These are phyloP conservation scores for Cacatua alba DNA, from an alignment of 2,113 vertebrate genomes.

Conservation along the genomic window DNA sequence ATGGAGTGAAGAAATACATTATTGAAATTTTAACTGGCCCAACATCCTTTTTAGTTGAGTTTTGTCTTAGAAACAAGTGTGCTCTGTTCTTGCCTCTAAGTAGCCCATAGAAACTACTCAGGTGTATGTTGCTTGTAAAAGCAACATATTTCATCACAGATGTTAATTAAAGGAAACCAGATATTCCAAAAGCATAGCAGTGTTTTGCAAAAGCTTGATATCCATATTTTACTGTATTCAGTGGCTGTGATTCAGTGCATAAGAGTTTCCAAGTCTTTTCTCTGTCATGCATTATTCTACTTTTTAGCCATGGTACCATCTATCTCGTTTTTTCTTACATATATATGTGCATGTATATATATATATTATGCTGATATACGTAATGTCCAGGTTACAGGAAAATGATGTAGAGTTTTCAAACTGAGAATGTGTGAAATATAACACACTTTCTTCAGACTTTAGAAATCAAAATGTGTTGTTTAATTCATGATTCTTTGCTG, in stretches of 20 bases:
- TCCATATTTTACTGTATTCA: background rate
- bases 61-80: background rate
- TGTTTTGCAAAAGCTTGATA: background rate
- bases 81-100: background rate
- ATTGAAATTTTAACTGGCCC: background rate
- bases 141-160: background rate
- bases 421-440: background rate
- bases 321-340: background rate
- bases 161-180: background rate
- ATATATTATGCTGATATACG: background rate
- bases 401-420: background rate
- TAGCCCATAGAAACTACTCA: background rate
- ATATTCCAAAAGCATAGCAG: background rate
- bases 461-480: background rate
- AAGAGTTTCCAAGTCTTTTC: background rate
- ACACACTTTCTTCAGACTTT: background rate
- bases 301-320: background rate
- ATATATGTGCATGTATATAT: background rate
- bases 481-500: background rate
- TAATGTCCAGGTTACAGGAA: background rate
- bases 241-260: background rate
- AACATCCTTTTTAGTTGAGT: background rate
- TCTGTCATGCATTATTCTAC: background rate
- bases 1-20: background rate
- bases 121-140: background rate